Conservation (phyloP, 2,888 invertebrate species). For the Hemicrepidius hirtus region DNA sequence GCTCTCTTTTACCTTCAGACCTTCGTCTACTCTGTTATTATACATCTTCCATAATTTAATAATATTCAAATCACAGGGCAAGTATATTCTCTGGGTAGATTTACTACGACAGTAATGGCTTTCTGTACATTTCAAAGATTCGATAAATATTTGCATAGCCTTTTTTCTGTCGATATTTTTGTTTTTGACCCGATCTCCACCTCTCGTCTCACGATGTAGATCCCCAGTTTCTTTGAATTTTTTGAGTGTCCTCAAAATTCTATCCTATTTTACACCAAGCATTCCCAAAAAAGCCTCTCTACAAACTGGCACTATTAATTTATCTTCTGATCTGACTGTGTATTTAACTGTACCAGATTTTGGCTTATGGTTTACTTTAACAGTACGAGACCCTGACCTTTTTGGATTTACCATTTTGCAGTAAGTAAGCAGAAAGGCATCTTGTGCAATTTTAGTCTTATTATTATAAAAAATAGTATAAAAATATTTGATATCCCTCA, state of each 20-base stretch:
- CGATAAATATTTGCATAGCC: slow-evolving; percentile 4
- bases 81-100: slow-evolving; percentile 2
- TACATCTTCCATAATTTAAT: slow-evolving; percentile 11
- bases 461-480: not conserved
- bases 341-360: not conserved
- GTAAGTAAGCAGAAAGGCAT: not conserved
- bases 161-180: slow-evolving; percentile 10
- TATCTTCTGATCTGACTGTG: not conserved
- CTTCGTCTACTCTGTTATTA: not conserved
- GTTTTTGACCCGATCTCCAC: slow-evolving; percentile 6
- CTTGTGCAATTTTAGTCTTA: slow-evolving; percentile 8
- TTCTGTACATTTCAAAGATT: no score
- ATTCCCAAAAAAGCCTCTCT: not conserved
- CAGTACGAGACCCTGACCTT: not conserved
- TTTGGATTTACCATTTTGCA: not conserved
- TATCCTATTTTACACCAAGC: not conserved
- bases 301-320: not conserved
- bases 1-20: not conserved
- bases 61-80: slow-evolving; percentile 16
- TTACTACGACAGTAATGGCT: slow-evolving; percentile 12
- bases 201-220: slow-evolving; percentile 2
- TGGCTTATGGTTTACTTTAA: not conserved
- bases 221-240: not conserved
- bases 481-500: not conserved
- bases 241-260: slow-evolving; percentile 1